These are phyloP conservation scores for Choloepus hoffmanni DNA, from an alignment of 2,113 vertebrate genomes.

Conservation along the genomic window DNA sequence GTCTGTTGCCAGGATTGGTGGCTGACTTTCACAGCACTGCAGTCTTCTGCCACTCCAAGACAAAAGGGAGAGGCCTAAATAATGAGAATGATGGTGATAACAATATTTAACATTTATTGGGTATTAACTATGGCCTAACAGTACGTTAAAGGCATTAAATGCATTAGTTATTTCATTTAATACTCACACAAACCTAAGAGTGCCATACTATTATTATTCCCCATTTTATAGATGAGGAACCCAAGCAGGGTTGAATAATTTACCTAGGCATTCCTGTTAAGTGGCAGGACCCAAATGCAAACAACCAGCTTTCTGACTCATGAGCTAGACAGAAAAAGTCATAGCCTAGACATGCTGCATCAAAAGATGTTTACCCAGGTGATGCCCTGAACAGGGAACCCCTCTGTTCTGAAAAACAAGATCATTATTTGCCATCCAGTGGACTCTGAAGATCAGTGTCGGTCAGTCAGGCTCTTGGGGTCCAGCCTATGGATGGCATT, in stretches of 20 bases:
- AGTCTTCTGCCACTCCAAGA: neutral
- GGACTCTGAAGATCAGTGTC: neutral
- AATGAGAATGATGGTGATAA: neutral
- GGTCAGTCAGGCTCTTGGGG: neutral
- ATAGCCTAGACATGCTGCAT: neutral
- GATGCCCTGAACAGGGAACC: neutral
- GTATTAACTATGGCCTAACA: neutral
- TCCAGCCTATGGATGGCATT: neutral
- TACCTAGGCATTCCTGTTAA: neutral
- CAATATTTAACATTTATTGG: neutral
- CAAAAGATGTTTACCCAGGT: neutral
- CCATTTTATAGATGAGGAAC: neutral
- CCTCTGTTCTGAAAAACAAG: neutral
- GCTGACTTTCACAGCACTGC: neutral
- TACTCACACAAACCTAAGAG: neutral
- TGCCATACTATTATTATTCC: neutral
- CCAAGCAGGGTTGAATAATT: neutral
- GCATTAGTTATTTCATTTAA: neutral
- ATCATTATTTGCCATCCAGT: neutral
- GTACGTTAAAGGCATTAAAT: neutral
- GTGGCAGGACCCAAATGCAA: neutral
- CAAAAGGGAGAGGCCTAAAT: neutral
- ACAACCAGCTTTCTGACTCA: neutral
- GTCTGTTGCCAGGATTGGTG: neutral
- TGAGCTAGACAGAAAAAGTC: neutral